phyloP scores from a whole-genome alignment of 2,113 vertebrate species.

The Microcebus lehilahytsara region DNA sequence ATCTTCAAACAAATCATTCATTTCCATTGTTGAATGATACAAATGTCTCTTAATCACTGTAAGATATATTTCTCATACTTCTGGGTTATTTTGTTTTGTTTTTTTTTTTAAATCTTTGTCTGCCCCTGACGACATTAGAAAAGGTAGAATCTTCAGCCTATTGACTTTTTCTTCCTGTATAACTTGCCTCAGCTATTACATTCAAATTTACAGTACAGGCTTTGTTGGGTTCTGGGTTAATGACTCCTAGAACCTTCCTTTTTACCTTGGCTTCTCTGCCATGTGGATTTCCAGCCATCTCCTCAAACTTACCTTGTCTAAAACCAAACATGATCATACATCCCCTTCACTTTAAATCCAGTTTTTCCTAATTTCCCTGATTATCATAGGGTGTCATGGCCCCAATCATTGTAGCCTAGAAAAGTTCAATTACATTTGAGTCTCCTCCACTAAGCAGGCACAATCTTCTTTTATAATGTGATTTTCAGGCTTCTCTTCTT shows the following conservation, averaged over 20 bases:
- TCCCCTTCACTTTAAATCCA: neutral
- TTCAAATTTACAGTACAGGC: neutral
- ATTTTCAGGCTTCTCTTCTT: neutral
- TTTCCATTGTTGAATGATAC: neutral
- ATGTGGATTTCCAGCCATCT: neutral
- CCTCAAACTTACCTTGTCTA: neutral
- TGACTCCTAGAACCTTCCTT: neutral
- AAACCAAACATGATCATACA: neutral
- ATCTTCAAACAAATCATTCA: neutral
- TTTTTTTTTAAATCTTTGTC: neutral
- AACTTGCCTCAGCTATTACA: neutral
- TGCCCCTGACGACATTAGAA: neutral
- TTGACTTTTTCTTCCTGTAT: neutral
- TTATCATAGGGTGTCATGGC: neutral
- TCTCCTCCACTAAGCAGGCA: neutral
- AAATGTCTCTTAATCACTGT: neutral
- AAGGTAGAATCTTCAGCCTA: neutral
- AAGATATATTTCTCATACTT: neutral
- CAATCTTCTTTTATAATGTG: no score
- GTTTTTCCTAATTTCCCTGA: neutral
- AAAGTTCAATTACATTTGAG: neutral
- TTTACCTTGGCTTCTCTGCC: neutral
- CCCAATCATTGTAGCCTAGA: neutral
- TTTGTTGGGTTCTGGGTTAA: neutral
- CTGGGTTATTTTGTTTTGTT: neutral